Evolutionary conservation across 2,888 invertebrate genomes (phyloP).

Genomic region (Athalia circularis): DNA sequence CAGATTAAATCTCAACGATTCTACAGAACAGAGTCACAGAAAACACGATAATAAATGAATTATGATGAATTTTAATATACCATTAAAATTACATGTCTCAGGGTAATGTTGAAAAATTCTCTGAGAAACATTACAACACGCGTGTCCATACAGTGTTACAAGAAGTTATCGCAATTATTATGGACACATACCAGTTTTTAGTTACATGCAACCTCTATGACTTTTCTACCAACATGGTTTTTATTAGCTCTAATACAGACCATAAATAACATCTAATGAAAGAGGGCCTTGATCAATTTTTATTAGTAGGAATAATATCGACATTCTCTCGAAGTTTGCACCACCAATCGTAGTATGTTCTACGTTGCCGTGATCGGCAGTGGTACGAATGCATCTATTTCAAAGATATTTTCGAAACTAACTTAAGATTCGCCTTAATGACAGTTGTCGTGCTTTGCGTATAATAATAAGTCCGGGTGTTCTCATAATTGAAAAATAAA

Average conservation of each 20-base stretch:
- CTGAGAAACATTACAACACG: constrained; percentile 44
- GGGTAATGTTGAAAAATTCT: constrained; percentile 51
- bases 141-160: constrained; percentile 9
- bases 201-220: constrained; percentile 36
- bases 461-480: constrained; percentile 28
- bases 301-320: not conserved
- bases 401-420: constrained; percentile 28
- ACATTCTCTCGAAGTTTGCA: constrained; percentile 1
- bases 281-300: constrained; percentile 16
- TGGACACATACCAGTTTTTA: constrained; percentile 19
- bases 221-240: constrained; percentile 41
- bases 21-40: constrained; percentile 13
- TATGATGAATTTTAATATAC: constrained; percentile 41
- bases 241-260: not conserved
- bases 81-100: constrained; percentile 57
- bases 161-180: constrained; percentile 7
- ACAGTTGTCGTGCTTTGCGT: constrained; percentile 25
- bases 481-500: constrained; percentile 29
- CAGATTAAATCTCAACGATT: constrained; percentile 28
- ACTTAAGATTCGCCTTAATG: constrained; percentile 36
- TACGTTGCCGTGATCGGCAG: constrained; percentile 29
- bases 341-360: constrained; percentile 40
- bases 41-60: constrained; percentile 17
- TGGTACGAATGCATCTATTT: constrained; percentile 14
- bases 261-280: constrained; percentile 5